These are phyloP conservation scores for Megalopta genalis DNA, from an alignment of 1,140 invertebrate genomes.

Conservation along the genomic window DNA sequence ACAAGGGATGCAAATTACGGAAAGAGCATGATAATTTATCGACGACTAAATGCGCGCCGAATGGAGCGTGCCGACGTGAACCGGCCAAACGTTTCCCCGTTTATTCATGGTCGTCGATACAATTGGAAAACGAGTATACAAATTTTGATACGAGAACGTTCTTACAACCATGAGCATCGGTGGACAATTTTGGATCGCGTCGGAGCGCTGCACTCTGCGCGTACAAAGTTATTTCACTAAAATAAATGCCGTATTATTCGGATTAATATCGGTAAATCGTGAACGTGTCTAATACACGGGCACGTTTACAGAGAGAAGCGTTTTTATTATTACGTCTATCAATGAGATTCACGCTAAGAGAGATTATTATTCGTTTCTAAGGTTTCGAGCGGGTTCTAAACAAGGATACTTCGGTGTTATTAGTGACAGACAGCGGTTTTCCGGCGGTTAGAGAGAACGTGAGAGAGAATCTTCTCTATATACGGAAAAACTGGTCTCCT, in stretches of 20 bases:
- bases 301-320: slow-evolving; percentile 1
- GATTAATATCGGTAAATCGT: not conserved
- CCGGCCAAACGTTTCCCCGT: too few relatives aligned
- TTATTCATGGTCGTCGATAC: too few relatives aligned
- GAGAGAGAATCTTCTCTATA: slow-evolving; percentile 33
- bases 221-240: too few relatives aligned
- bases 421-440: slow-evolving; percentile 57
- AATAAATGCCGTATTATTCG: slow-evolving; percentile 20
- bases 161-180: too few relatives aligned
- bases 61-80: too few relatives aligned
- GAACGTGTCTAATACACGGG: too few relatives aligned
- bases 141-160: too few relatives aligned
- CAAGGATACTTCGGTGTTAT: slow-evolving; percentile 33
- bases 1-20: slow-evolving; percentile 68
- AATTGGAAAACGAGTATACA: too few relatives aligned
- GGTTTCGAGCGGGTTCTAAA: slow-evolving; percentile 46
- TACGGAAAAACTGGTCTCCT: slow-evolving; percentile 34
- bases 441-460: slow-evolving; percentile 15
- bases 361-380: slow-evolving; percentile 45
- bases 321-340: slow-evolving; percentile 75
- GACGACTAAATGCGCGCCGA: slow-evolving; percentile 26
- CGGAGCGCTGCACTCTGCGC: too few relatives aligned
- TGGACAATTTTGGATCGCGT: too few relatives aligned
- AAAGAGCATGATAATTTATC: slow-evolving; percentile 58
- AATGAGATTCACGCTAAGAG: slow-evolving; percentile 68